Percentiles rank a stretch among this genome's conserved stretches.
Evolutionary conservation across 2,888 invertebrate species (phyloP).

Genomic region (Strigamia crassipes): DNA sequence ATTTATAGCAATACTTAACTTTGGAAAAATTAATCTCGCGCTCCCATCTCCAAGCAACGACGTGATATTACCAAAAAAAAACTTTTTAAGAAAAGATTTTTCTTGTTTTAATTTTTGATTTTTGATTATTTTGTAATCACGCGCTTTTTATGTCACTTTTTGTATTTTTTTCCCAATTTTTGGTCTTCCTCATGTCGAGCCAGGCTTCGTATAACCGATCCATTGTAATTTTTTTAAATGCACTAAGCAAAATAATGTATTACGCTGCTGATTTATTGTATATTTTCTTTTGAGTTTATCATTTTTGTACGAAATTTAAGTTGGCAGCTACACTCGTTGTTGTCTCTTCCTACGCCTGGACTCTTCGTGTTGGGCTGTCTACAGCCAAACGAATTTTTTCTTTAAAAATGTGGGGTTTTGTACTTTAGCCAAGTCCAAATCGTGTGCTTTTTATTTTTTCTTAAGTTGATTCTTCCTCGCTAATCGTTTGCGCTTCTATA

Average conservation of each 20-base stretch:
- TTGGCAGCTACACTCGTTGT: slow-evolving; percentile 8
- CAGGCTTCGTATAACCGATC: not conserved
- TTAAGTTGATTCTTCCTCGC: not conserved
- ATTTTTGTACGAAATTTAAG: not conserved
- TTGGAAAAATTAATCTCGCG: not conserved
- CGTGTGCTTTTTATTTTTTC: not conserved
- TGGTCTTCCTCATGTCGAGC: slow-evolving; percentile 13
- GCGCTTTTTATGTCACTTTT: slow-evolving; percentile 11
- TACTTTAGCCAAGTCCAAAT: too few relatives aligned
- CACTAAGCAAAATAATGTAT: not conserved
- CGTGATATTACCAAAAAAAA: not conserved
- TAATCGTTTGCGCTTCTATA: slow-evolving; percentile 5
- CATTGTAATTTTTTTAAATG: not conserved
- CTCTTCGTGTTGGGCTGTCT: slow-evolving; percentile 9
- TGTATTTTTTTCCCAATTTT: not conserved
- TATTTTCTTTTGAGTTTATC: not conserved
- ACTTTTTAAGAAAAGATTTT: too few relatives aligned
- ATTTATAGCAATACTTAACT: slow-evolving; percentile 1
- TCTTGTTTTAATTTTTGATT: not conserved
- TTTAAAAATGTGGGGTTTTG: not conserved
- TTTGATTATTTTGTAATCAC: slow-evolving; percentile 3
- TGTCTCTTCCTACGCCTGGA: slow-evolving; percentile 1
- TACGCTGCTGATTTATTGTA: not conserved
- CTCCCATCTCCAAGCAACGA: not conserved
- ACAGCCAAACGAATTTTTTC: not conserved